Conservation (phyloP, 1,140 invertebrate species). For the Lepidurus apus region DNA sequence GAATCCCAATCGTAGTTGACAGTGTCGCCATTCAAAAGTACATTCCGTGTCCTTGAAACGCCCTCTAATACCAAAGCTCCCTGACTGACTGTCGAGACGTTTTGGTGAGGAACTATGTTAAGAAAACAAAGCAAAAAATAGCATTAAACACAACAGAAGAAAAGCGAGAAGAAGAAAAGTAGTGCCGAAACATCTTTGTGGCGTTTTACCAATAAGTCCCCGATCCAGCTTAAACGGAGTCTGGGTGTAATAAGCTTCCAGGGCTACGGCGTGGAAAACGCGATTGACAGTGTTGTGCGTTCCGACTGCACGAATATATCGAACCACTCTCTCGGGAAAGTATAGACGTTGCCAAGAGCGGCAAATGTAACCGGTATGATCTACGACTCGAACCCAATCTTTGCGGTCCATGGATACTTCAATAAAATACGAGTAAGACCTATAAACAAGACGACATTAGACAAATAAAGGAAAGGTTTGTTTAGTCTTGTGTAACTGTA, state of each 20-base stretch:
- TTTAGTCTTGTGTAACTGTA: no score
- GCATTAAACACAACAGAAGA: background rate
- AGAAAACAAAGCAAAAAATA: slow-evolving; percentile 29
- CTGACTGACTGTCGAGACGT: slow-evolving; percentile 82
- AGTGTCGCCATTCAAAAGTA: slow-evolving; percentile 91
- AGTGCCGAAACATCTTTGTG: background rate
- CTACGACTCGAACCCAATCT: slow-evolving; percentile 87
- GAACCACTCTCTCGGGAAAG: slow-evolving; percentile 79
- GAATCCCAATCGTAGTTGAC: slow-evolving; percentile 97
- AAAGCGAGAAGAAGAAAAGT: no score
- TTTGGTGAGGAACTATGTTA: slow-evolving; percentile 75
- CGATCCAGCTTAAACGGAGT: slow-evolving; percentile 66
- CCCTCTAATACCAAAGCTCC: slow-evolving; percentile 93
- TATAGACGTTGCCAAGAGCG: slow-evolving; percentile 94
- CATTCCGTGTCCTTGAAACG: slow-evolving; percentile 82
- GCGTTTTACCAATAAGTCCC: slow-evolving; percentile 53
- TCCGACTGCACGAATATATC: slow-evolving; percentile 82
- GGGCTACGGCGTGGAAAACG: slow-evolving; percentile 87
- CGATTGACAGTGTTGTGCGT: slow-evolving; percentile 94
- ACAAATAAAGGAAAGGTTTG: slow-evolving; percentile 24
- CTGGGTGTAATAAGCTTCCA: slow-evolving; percentile 81
- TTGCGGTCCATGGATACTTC: slow-evolving; percentile 94
- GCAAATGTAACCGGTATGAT: slow-evolving; percentile 86
- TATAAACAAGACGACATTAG: slow-evolving; percentile 41
- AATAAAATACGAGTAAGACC: slow-evolving; percentile 93